A percentile compares a stretch with the other conserved stretches of the same genome.
Conservation (phyloP, 2,888 invertebrate species). For the Lordiphosa fenestrarum region DNA sequence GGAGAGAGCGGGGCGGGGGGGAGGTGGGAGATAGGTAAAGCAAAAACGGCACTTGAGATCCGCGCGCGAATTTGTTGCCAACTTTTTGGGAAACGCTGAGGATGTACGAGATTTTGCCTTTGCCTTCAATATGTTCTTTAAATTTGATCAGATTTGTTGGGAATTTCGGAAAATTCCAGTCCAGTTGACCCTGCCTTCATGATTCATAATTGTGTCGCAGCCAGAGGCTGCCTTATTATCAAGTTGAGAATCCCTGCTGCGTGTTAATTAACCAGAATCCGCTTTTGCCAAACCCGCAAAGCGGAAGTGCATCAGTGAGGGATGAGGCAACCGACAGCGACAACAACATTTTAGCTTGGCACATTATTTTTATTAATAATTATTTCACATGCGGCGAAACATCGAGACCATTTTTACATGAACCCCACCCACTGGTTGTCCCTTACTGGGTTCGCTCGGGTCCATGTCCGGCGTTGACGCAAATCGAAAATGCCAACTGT, state of each 20-base stretch:
- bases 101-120: neutral
- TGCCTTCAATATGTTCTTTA: neutral
- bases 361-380: constrained; percentile 70
- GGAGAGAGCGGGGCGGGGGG: too few species aligned
- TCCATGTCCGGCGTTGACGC: constrained; percentile 66
- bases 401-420: constrained; percentile 29
- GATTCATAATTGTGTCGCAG: neutral
- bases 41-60: constrained; percentile 51
- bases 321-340: constrained; percentile 32
- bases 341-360: constrained; percentile 44
- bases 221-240: neutral
- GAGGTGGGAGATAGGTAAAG: neutral
- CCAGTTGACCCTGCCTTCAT: neutral
- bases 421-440: constrained; percentile 18
- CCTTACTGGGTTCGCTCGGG: constrained; percentile 21
- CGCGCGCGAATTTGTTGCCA: constrained; percentile 68
- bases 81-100: constrained; percentile 50
- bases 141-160: too few species aligned
- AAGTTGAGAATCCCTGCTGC: constrained; percentile 34
- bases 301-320: constrained; percentile 9
- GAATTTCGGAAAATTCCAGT: too few species aligned
- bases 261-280: constrained; percentile 58
- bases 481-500: constrained; percentile 70
- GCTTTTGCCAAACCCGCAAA: constrained; percentile 2
- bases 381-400: constrained; percentile 53